Conservation (phyloP, 2,888 invertebrate genomes). For the Ophion obscuratus region DNA sequence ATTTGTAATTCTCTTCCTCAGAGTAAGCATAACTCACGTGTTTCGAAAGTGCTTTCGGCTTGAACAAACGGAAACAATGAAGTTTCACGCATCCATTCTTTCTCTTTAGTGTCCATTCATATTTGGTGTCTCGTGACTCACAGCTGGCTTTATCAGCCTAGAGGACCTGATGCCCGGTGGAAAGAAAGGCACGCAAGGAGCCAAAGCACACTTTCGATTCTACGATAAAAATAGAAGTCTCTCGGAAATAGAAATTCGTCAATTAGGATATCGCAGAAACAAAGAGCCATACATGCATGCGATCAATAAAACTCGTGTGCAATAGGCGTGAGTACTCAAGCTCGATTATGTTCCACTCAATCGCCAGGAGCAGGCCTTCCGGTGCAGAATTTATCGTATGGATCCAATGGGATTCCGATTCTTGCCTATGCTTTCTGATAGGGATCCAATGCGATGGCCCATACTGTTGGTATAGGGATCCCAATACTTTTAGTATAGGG, state of each 20-base stretch:
- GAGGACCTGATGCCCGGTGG: conserved; percentile 16
- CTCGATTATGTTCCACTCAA: conserved; percentile 45
- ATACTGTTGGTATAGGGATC: no score
- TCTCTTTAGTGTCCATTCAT: background rate
- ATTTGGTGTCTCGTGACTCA: conserved; percentile 10
- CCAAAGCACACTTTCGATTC: conserved; percentile 22
- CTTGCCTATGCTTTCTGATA: no score
- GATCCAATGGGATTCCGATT: no score
- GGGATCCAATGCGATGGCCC: no score
- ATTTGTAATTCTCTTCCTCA: background rate
- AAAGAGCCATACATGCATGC: no score
- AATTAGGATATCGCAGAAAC: conserved; percentile 33
- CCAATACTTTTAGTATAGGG: no score
- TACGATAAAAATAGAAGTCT: conserved; percentile 8
- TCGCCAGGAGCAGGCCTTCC: background rate
- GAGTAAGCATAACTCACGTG: conserved; percentile 20
- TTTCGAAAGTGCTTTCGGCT: conserved; percentile 35
- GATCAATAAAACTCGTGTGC: no score
- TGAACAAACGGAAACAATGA: conserved; percentile 46
- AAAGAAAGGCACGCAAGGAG: conserved; percentile 38
- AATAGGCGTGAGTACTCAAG: conserved; percentile 60
- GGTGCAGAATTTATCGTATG: no score
- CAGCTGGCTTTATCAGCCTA: conserved; percentile 25
- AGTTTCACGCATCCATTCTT: conserved; percentile 30
- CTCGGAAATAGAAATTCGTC: conserved; percentile 25